Conservation (phyloP, 2,888 invertebrate species). For the Bombylius major region DNA sequence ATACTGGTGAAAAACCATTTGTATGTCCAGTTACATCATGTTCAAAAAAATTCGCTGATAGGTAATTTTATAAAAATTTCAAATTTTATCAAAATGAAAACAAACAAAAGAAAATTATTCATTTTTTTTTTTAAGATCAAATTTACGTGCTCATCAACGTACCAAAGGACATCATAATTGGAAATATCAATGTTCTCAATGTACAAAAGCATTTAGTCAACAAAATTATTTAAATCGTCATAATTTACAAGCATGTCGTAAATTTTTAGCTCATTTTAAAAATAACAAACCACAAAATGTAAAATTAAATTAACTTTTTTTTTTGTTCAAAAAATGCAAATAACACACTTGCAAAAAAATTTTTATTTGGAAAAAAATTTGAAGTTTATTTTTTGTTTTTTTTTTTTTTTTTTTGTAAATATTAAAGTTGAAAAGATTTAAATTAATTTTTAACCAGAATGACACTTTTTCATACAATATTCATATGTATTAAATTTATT, state of each 20-base stretch:
- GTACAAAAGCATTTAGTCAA: conserved; percentile 58
- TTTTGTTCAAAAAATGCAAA: too few relatives aligned
- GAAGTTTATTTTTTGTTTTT: too few relatives aligned
- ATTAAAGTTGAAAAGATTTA: too few relatives aligned
- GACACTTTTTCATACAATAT: too few relatives aligned
- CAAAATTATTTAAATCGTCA: conserved; percentile 52
- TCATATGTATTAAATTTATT: too few relatives aligned
- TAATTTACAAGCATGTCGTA: conserved; percentile 49
- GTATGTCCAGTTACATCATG: conserved; percentile 48
- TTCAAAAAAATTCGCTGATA: conserved; percentile 52
- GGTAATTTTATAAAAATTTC: conserved; percentile 32
- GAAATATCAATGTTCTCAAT: conserved; percentile 51
- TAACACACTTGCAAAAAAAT: too few relatives aligned
- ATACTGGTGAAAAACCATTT: conserved; percentile 58
- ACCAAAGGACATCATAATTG: conserved; percentile 56
- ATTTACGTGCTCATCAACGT: conserved; percentile 58
- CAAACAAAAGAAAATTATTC: neutral
- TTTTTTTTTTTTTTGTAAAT: too few relatives aligned
- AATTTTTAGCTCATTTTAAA: conserved; percentile 32
- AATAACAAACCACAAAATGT: neutral
- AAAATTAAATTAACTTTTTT: too few relatives aligned
- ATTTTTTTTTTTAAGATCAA: conserved; percentile 40
- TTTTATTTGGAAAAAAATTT: too few relatives aligned
- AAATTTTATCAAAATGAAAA: neutral
- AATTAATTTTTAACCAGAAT: too few relatives aligned